phyloP scores from a whole-genome alignment of 2,113 vertebrate genomes.

The Tachuris rubrigastra region DNA sequence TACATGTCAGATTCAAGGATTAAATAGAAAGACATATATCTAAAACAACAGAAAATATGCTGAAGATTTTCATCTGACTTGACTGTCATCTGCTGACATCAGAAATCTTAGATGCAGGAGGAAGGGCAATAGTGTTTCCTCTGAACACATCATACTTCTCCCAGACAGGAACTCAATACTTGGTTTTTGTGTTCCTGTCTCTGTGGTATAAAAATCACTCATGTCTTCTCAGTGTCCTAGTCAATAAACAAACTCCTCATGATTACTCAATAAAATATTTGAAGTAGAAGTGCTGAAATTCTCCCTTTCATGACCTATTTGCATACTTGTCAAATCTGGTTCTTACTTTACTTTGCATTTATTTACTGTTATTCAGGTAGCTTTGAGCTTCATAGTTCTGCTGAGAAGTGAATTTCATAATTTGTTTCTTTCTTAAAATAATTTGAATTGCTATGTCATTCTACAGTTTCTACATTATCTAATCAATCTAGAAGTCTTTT shows the following conservation, averaged over 20 bases:
- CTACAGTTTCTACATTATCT: background rate
- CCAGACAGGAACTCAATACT: background rate
- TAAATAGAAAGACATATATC: background rate
- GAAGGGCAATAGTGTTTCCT: background rate
- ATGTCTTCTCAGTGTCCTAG: background rate
- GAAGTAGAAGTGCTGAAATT: background rate
- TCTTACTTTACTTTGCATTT: background rate
- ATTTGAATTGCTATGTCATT: background rate
- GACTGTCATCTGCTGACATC: background rate
- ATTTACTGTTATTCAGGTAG: background rate
- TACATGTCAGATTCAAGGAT: background rate
- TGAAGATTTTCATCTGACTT: background rate
- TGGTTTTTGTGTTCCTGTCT: background rate
- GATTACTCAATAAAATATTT: background rate
- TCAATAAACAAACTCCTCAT: background rate
- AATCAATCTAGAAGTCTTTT: background rate
- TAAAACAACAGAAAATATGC: background rate
- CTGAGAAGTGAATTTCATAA: background rate
- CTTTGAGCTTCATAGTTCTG: background rate
- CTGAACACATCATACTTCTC: fast-evolving
- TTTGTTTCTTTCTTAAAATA: background rate
- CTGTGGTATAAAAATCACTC: background rate
- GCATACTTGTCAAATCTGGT: background rate
- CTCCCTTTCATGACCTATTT: background rate
- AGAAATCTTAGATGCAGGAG: background rate